phyloP scores from a whole-genome alignment of 2,797 vertebrate genomes.

The Rhinoraja longicauda region DNA sequence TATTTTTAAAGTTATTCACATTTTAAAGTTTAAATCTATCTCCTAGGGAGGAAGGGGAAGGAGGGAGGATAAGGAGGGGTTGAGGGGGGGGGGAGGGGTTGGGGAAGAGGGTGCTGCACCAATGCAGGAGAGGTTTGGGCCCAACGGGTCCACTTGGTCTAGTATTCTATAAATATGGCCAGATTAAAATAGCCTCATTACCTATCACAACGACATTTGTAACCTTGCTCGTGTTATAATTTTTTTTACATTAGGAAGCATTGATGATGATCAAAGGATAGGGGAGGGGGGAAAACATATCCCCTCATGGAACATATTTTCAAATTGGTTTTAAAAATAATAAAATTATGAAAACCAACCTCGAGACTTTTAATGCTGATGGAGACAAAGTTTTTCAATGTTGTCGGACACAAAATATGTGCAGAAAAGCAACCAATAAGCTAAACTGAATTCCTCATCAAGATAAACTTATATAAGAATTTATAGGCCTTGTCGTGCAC shows the following conservation, averaged over 20 bases:
- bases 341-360: neutral
- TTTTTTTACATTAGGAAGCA: too few species aligned
- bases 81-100: too few species aligned
- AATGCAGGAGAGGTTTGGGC: too few species aligned
- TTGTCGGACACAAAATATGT: neutral
- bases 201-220: neutral
- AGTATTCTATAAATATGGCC: neutral
- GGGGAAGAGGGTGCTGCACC: too few species aligned
- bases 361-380: neutral
- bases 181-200: neutral
- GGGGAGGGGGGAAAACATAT: neutral
- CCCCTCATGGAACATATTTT: neutral
- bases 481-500: neutral
- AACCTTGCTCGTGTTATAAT: too few species aligned
- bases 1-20: too few species aligned
- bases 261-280: neutral
- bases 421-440: neutral
- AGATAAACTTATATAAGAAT: neutral
- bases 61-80: too few species aligned
- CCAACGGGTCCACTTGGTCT: too few species aligned
- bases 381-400: neutral
- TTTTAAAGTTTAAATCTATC: too few species aligned
- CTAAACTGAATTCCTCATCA: neutral
- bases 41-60: too few species aligned
- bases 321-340: neutral